Conservation (phyloP, 2,888 invertebrate genomes). For the Idaea biselata region DNA sequence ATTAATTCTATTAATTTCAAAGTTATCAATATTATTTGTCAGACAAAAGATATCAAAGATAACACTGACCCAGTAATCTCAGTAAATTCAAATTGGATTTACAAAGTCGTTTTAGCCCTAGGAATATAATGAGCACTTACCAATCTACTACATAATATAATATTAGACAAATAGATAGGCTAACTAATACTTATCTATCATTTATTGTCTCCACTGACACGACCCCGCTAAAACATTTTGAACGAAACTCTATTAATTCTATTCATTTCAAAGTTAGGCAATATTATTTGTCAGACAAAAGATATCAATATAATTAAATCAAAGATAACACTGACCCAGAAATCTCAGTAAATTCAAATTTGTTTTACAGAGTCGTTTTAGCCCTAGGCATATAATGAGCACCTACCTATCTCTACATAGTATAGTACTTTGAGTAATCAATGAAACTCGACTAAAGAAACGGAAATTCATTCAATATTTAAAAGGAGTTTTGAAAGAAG, state of each 20-base stretch:
- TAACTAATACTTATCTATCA: no score
- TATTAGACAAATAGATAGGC: not conserved
- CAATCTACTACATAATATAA: not conserved
- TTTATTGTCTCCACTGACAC: no score
- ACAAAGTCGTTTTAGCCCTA: not conserved
- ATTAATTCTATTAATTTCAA: not conserved
- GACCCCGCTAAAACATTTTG: no score
- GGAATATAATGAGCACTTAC: not conserved
- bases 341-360: not conserved
- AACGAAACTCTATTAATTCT: not conserved
- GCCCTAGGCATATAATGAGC: not conserved
- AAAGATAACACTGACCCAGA: not conserved
- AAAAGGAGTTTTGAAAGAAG: not conserved
- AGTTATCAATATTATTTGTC: not conserved
- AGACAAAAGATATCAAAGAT: not conserved
- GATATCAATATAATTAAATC: not conserved
- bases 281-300: not conserved
- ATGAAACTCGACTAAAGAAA: conserved; percentile 1
- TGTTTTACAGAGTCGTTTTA: not conserved
- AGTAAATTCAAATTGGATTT: not conserved
- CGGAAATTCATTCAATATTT: not conserved
- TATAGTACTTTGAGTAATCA: not conserved
- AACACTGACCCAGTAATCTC: not conserved
- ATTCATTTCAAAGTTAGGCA: not conserved
- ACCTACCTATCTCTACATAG: not conserved